Conservation (phyloP, 1,140 invertebrate genomes). For the Macrostomum lignano region DNA sequence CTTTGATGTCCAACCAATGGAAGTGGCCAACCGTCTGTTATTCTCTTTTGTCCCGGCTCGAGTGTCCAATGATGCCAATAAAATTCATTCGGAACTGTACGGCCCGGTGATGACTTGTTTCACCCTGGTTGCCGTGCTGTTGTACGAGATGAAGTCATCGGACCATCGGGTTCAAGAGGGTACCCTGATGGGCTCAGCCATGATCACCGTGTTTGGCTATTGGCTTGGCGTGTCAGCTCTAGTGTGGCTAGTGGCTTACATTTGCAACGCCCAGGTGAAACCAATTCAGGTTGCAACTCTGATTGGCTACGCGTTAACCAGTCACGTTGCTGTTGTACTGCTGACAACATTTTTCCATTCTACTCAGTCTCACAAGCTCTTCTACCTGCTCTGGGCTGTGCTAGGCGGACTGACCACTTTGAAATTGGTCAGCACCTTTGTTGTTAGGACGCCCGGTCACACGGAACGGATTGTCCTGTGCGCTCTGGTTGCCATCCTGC, state of each 20-base stretch:
- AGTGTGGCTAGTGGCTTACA: conserved; percentile 19
- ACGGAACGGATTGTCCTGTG: conserved; percentile 19
- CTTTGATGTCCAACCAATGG: conserved; percentile 28
- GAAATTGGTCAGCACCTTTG: conserved; percentile 16
- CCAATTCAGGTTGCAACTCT: conserved; percentile 22
- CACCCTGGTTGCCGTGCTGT: conserved; percentile 23
- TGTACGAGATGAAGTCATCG: conserved; percentile 28
- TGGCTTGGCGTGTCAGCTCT: conserved; percentile 23
- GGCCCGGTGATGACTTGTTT: conserved; percentile 27
- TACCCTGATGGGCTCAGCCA: conserved; percentile 27
- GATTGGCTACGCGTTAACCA: conserved; percentile 24
- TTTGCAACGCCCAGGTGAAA: conserved; percentile 21
- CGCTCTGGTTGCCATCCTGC: conserved; percentile 14
- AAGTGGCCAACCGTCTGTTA: conserved; percentile 18
- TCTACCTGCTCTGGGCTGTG: conserved; percentile 23
- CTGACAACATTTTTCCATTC: conserved; percentile 23
- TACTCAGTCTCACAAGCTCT: conserved; percentile 23
- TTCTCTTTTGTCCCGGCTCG: conserved; percentile 14
- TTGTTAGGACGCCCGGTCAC: conserved; percentile 15
- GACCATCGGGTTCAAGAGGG: conserved; percentile 27
- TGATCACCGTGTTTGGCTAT: conserved; percentile 27
- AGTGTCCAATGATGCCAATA: conserved; percentile 10
- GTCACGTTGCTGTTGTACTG: conserved; percentile 25
- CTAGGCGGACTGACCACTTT: conserved; percentile 22
- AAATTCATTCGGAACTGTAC: conserved; percentile 22